Base-by-base conservation (phyloP, 1,140 invertebrate genomes). In the Aphis gossypii region DNA sequence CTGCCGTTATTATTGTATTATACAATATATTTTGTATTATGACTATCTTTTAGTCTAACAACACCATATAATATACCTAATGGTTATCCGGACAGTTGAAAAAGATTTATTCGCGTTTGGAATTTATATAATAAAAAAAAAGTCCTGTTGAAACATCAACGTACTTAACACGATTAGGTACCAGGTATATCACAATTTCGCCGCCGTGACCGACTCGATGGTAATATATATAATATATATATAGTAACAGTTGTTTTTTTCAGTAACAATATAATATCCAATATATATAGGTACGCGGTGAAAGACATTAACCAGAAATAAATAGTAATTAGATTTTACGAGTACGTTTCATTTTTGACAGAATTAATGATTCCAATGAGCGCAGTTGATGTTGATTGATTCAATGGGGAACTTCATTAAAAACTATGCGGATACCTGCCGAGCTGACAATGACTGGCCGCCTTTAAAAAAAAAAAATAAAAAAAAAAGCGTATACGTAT, bases 281-380 rank as follows among this genome's bases (percentile, higher is more conserved):
- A 14, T 60, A 11, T 44, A 51, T 46, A 88, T 25, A 54, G 11
- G 51, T 51, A 51, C 51, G 23, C n/a, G 88, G 54, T 54, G 48
- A 93, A 93, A 93, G 46, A 84, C 82, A 84, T 93, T 93, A 93
- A 54, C 91, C 30, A 56, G 76, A 84, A 84, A 84, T 93, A 93
- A 93, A 93, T 93, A 93, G 76, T 93, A 93, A 93, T 93, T 93
- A 84, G 76, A 93, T 93, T 83, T 93, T 84, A 93, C 91, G 91
- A 84, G 68, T 84, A 51, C 91, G 91, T 84, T 93, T 84, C 91
- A 82, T 93, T 93, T 93, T 93, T 84, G 91, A 84, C 76, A 35
- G 91, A 93, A 93, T 93, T 93, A 93, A 93, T 93, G 91, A 93
- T 93, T 93, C 91, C 91, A 41, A 93, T 54, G 48, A 35, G 76